These are phyloP conservation scores for Tauraco hartlaubi DNA, from an alignment of 2,797 vertebrate species.

Conservation along the genomic window DNA sequence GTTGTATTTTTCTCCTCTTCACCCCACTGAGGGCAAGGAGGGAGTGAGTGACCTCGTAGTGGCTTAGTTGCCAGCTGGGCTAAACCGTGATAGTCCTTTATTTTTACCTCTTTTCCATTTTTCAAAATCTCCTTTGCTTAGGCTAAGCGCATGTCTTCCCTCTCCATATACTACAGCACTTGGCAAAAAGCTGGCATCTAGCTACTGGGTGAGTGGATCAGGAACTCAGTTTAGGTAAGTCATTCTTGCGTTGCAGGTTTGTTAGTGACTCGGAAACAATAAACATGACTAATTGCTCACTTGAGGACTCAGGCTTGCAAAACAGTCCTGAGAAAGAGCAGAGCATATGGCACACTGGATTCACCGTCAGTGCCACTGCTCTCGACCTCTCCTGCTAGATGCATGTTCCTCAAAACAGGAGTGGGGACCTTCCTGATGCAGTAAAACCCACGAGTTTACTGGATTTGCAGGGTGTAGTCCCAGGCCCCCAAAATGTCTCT, in stretches of 20 bases:
- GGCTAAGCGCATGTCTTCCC: neutral
- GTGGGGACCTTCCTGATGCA: neutral
- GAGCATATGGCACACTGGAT: neutral
- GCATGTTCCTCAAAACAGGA: neutral
- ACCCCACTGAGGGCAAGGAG: too few relatives aligned
- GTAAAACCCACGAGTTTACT: accelerated
- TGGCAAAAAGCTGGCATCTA: neutral
- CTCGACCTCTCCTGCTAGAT: neutral
- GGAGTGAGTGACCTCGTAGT: too few relatives aligned
- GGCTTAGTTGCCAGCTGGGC: too few relatives aligned
- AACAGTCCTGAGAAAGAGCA: neutral
- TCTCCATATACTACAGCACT: neutral
- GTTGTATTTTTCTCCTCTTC: too few relatives aligned
- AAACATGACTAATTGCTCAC: neutral
- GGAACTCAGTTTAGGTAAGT: neutral
- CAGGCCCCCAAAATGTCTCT: neutral
- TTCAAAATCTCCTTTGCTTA: neutral
- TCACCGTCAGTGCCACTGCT: neutral
- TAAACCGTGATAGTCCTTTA: neutral
- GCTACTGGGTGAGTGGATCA: neutral
- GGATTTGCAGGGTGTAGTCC: neutral
- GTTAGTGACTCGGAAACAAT: neutral
- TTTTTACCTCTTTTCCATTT: neutral
- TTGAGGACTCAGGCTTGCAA: neutral
- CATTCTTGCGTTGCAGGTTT: neutral